These are phyloP conservation scores for Cheilosia grossa DNA, from an alignment of 2,888 invertebrate species.

Conservation along the genomic window DNA sequence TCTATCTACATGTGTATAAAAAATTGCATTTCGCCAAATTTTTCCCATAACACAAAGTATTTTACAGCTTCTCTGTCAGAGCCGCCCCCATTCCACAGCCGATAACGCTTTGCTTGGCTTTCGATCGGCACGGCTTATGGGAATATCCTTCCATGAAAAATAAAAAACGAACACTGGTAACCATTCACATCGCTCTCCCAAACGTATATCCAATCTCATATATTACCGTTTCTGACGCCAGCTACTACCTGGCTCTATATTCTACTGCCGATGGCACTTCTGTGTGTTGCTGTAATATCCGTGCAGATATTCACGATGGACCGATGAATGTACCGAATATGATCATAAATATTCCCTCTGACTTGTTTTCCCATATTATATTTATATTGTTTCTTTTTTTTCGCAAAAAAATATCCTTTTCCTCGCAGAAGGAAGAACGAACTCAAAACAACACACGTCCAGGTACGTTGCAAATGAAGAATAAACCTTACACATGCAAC, in stretches of 20 bases:
- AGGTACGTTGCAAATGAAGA: conserved; percentile 44
- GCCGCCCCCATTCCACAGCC: not conserved
- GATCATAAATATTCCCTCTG: conserved; percentile 51
- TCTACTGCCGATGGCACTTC: not conserved
- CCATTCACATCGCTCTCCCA: not conserved
- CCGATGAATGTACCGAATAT: conserved; percentile 52
- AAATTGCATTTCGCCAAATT: conserved; percentile 20
- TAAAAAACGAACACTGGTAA: not conserved
- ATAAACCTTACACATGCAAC: conserved; percentile 35
- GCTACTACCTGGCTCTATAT: conserved; percentile 28
- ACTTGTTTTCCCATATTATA: conserved; percentile 21
- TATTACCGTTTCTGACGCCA: conserved; percentile 36
- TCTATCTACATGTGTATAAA: conserved; percentile 13
- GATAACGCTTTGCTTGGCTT: not conserved
- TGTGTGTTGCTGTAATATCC: conserved; percentile 40
- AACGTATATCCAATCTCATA: conserved; percentile 35
- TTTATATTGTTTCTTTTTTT: not conserved
- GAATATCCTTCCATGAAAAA: conserved; percentile 11
- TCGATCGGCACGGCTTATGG: conserved; percentile 27
- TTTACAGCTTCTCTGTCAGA: conserved; percentile 19
- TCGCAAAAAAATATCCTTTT: conserved; percentile 27
- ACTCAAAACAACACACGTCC: conserved; percentile 26
- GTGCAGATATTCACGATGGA: conserved; percentile 54
- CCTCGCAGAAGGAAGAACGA: conserved; percentile 11
- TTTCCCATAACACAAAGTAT: conserved; percentile 3